Evolutionary conservation across 1,140 invertebrate species (phyloP), one percentile per base, ranked within the genome.

Genomic region (Luehdorfia chinensis): DNA sequence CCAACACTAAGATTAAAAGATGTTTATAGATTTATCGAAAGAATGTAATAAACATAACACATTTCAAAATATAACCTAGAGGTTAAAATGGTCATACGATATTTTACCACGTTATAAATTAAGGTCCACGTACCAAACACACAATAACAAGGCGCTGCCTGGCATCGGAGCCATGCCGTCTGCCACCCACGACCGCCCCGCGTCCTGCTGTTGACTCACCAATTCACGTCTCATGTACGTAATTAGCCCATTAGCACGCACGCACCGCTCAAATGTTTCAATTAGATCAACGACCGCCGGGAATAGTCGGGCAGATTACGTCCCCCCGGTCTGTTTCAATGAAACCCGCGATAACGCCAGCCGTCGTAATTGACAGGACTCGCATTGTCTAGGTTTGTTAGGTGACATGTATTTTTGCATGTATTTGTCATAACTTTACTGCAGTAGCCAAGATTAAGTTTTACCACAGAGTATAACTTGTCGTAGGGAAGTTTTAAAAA

Each of bases 231-330:
- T 72, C 74, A 78, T 80, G 52, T 66, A 71, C 75, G 69, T 78
- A 84, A 84, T 84, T 84, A 84, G 69, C 36, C 80, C 74, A 80
- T 84, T 80, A 84, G 67, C 77, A 78, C 75, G 75, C 77, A 81
- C 80, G 80, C 71, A 80, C 66, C 65, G 63, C 70, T 74, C 69
- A 81, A 84, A 84, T 80, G 80, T 70, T 43, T 83, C 80, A 83
- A 84, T 84, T 84, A 84, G 77, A 80, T 74, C 75, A 84, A 81
- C 77, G 77, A 78, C 77, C 75, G 80, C 59, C 77, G 74, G 63
- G 65, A 74, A 76, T 71, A 66, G 68, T 64, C 51, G 57, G 45
- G 46, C 64, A 67, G 65, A 80, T 80, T 75, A 77, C 68, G 66
- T 69, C 57, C 75, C 74, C 72, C 54, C 68, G 59, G 59, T 66